A percentile compares a stretch with the other conserved stretches of the same genome.
Evolutionary conservation across 2,888 invertebrate species (phyloP).

Genomic region (Rhimphoctona megacephalus): DNA sequence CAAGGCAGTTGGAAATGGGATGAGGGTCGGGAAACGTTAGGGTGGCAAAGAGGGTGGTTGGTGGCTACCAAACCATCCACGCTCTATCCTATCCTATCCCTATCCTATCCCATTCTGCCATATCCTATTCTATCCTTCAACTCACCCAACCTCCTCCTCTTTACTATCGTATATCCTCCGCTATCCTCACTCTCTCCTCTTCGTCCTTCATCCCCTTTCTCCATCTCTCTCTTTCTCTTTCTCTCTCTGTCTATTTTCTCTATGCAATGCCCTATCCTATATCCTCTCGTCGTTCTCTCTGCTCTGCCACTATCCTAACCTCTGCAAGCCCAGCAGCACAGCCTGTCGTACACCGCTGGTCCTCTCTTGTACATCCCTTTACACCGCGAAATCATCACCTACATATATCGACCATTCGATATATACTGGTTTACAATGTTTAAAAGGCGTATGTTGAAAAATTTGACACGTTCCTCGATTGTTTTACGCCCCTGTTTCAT

Average conservation of each 20-base stretch:
- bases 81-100: conserved; percentile 65
- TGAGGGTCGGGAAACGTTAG: conserved; percentile 63
- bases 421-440: conserved; percentile 6
- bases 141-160: conserved; percentile 67
- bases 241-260: conserved; percentile 72
- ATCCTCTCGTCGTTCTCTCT: conserved; percentile 54
- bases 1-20: conserved; percentile 58
- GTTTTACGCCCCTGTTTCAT: background rate
- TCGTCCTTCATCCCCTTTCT: conserved; percentile 23
- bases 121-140: conserved; percentile 79
- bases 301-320: conserved; percentile 64
- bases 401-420: background rate
- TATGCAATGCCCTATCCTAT: conserved; percentile 63
- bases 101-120: conserved; percentile 75
- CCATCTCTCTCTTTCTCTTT: background rate
- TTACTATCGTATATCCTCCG: conserved; percentile 54
- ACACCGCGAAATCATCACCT: conserved; percentile 54
- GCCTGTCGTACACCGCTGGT: conserved; percentile 66
- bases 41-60: conserved; percentile 69
- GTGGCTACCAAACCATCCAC: conserved; percentile 74
- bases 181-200: conserved; percentile 51
- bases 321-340: conserved; percentile 62
- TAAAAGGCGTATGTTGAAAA: conserved; percentile 20
- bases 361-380: conserved; percentile 64
- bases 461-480: background rate